These are phyloP conservation scores for Melanotaenia nigrans DNA, from an alignment of 2,797 vertebrate species.

Conservation along the genomic window DNA sequence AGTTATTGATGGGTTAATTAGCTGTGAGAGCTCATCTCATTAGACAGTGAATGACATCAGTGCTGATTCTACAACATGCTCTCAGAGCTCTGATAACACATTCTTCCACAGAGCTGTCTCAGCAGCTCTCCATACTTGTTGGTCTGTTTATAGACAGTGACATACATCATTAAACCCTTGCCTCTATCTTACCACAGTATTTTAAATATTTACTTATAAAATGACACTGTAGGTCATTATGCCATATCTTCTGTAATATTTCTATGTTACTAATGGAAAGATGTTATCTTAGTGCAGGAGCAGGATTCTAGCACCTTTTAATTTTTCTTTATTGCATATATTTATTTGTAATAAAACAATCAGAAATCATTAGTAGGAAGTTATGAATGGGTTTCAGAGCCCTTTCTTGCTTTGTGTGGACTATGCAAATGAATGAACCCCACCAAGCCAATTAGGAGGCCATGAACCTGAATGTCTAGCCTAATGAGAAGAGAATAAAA, in stretches of 20 bases:
- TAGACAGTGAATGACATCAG: slow-evolving; percentile 72
- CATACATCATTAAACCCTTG: slow-evolving; percentile 30
- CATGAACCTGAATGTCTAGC: too few species aligned
- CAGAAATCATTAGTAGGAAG: too few species aligned
- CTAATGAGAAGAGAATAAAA: too few species aligned
- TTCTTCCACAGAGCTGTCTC: slow-evolving; percentile 65
- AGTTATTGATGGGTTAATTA: slow-evolving; percentile 83
- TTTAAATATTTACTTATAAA: slow-evolving; percentile 21
- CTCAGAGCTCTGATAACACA: slow-evolving; percentile 69
- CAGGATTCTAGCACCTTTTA: not conserved
- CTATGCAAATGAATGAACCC: too few species aligned
- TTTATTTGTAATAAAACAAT: too few species aligned
- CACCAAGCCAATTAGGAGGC: too few species aligned
- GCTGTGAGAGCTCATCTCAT: slow-evolving; percentile 81
- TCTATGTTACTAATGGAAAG: slow-evolving; percentile 8
- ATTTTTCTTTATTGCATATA: not conserved
- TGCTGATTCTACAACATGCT: slow-evolving; percentile 63
- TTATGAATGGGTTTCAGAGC: too few species aligned
- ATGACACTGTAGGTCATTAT: slow-evolving; percentile 5
- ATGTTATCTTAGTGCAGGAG: not conserved
- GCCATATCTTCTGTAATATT: not conserved
- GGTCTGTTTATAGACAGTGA: slow-evolving; percentile 52
- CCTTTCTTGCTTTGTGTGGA: too few species aligned
- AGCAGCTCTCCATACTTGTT: slow-evolving; percentile 43
- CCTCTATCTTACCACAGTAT: slow-evolving; percentile 7